Base-by-base conservation (phyloP, 2,888 invertebrate species). In the Choristoneura rosaceana region DNA sequence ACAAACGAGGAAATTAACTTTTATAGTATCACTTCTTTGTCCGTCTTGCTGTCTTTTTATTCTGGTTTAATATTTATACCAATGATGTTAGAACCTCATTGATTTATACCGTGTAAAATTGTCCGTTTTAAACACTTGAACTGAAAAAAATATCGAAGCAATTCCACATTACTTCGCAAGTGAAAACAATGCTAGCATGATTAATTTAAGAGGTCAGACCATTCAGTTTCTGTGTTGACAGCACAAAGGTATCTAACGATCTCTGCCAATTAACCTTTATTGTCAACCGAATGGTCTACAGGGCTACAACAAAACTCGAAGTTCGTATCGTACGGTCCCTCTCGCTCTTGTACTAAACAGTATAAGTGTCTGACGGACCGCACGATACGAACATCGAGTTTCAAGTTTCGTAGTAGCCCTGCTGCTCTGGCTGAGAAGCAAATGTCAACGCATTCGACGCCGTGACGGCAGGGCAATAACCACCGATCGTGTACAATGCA, bases 401-500 rank as follows among this genome's bases (percentile, higher is more conserved):
- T n/a, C n/a, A n/a, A n/a, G n/a, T n/a, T n/a, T n/a, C n/a, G n/a
- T n/a, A n/a, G n/a, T n/a, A n/a, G n/a, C n/a, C n/a, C n/a, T n/a
- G n/a, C n/a, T 55, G 52, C 52, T 66, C 60, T 60, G 59, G 47
- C 25, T 47, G 52, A 52, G 50, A 17, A 52, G 33, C 25, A 65
- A 70, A 65, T 80, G 81, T 81, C 82, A 81, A 77, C 74, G 66
- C 50, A 75, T 75, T 52, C 59, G 68, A 61, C 76, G 75, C 74
- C 73, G 67, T 64, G 71, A 74, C 76, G 69, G 64, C 74, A 76
- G 84, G 81, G 82, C 84, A 84, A 81, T 83, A 84, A 83, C 84
- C 83, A 84, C 69, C 65, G 76, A 76, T 77, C 76, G 76, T 77
- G 78, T 80, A 80, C 77, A 77, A 75, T 73, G 78, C 78, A 76